These are phyloP conservation scores for Psittacara wagleri DNA, from an alignment of 2,113 vertebrate species.

Conservation along the genomic window DNA sequence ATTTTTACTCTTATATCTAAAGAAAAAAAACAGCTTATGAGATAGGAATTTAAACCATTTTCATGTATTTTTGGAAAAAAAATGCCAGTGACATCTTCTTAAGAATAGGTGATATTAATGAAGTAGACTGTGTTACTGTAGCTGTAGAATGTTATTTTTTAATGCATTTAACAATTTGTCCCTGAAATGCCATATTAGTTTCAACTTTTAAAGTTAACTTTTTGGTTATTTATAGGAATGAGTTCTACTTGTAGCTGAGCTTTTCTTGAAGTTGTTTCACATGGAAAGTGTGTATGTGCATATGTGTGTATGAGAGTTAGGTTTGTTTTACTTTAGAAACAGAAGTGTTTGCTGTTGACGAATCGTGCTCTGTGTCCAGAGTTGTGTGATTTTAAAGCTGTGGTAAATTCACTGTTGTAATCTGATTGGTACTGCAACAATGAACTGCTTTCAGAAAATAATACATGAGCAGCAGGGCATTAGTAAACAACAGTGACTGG, in stretches of 20 bases:
- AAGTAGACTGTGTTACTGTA: neutral
- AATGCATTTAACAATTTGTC: neutral
- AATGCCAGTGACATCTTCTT: neutral
- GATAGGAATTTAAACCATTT: neutral
- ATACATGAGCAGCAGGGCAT: neutral
- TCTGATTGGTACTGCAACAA: neutral
- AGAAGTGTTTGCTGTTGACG: neutral
- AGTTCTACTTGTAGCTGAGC: neutral
- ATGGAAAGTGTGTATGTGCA: neutral
- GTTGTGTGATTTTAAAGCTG: neutral
- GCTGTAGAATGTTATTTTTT: neutral
- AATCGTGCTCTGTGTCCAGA: neutral
- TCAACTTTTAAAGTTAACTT: neutral
- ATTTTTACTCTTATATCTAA: neutral
- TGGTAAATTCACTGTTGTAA: neutral
- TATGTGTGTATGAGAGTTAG: neutral
- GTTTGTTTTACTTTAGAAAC: neutral
- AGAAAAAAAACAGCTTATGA: neutral
- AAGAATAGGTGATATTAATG: neutral
- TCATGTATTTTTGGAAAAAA: neutral
- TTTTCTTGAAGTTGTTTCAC: neutral
- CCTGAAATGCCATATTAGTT: neutral
- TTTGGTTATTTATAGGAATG: neutral
- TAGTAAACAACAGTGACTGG: slow-evolving; percentile 19
- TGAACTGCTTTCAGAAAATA: neutral